Evolutionary conservation across 2,888 invertebrate genomes (phyloP).

Genomic region (Heliconius sara): DNA sequence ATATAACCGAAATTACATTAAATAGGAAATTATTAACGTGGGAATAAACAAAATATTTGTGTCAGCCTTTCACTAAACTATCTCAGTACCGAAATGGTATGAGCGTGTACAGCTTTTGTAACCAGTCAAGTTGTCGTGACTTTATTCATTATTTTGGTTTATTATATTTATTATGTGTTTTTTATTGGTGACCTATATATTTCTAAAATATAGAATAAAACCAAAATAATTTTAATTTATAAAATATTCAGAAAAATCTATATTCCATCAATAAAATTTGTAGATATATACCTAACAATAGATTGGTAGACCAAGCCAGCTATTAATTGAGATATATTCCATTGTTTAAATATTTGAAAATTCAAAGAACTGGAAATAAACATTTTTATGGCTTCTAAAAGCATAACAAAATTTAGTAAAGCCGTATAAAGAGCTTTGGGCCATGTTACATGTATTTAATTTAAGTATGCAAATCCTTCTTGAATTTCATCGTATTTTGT

Average conservation of each 20-base stretch:
- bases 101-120: slow-evolving; percentile 21
- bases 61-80: slow-evolving; percentile 47
- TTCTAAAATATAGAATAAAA: not conserved
- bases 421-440: slow-evolving; percentile 15
- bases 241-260: not conserved
- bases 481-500: not conserved
- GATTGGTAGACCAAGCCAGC: not conserved
- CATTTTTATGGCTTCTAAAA: slow-evolving; percentile 4
- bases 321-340: not conserved
- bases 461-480: slow-evolving; percentile 14
- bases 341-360: not conserved
- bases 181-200: not conserved
- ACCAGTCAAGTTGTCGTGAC: slow-evolving; percentile 7
- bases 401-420: slow-evolving; percentile 22
- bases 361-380: not conserved
- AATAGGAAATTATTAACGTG: slow-evolving; percentile 29
- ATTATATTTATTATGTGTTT: not conserved
- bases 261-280: too few relatives aligned
- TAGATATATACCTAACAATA: too few relatives aligned
- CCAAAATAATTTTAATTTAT: not conserved
- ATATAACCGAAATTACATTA: slow-evolving; percentile 29
- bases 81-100: slow-evolving; percentile 29
- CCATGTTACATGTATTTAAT: slow-evolving; percentile 12
- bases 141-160: slow-evolving; percentile 1
- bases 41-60: slow-evolving; percentile 39